phyloP scores from a whole-genome alignment of 1,140 invertebrate genomes.

The Apocrypta bakeri region DNA sequence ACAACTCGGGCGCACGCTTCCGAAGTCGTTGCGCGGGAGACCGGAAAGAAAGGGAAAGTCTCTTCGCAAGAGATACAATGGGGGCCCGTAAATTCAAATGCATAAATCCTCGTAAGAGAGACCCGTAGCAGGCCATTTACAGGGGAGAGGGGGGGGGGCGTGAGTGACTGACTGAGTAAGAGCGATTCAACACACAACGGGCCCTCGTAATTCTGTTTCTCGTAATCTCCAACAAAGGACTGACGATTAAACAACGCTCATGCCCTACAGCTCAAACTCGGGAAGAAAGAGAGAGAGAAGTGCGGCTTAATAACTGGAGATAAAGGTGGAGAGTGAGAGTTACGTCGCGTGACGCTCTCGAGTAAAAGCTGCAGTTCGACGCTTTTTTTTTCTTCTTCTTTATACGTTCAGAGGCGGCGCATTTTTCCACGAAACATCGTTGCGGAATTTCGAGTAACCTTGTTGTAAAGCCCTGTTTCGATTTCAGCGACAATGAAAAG shows the following conservation, averaged over 20 bases:
- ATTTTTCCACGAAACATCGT: neutral
- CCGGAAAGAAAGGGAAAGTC: slow-evolving; percentile 27
- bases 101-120: slow-evolving; percentile 39
- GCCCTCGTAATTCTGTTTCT: slow-evolving; percentile 39
- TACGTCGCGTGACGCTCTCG: neutral
- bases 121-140: slow-evolving; percentile 24
- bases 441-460: neutral
- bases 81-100: slow-evolving; percentile 25
- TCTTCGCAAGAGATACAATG: neutral
- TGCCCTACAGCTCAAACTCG: neutral
- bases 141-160: too few species aligned
- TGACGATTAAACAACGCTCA: slow-evolving; percentile 34
- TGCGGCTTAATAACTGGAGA: too few species aligned
- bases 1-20: neutral
- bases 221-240: slow-evolving; percentile 31
- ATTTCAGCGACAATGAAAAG: neutral
- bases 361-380: too few species aligned
- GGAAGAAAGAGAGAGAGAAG: slow-evolving; percentile 1
- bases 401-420: neutral
- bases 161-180: slow-evolving; percentile 11
- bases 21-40: neutral
- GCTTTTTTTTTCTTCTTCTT: neutral
- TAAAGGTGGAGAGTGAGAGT: neutral
- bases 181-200: neutral
- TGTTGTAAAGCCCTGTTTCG: neutral